Evolutionary conservation across 2,888 invertebrate species (phyloP).

Genomic region (Rambutsinella grinnellia): DNA sequence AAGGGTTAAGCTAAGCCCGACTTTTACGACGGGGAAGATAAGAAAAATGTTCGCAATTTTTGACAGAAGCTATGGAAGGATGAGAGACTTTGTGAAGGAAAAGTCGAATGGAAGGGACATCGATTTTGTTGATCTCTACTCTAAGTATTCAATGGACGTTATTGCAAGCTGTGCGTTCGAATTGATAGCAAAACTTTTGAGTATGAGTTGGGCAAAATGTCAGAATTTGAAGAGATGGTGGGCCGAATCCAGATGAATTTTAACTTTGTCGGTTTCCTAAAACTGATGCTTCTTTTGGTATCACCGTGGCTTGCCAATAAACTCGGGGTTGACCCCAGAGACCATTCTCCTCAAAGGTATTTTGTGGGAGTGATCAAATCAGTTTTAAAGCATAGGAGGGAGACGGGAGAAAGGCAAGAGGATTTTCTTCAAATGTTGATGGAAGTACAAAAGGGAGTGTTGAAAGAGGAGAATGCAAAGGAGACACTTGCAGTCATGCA

Average conservation of each 20-base stretch:
- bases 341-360: conserved; percentile 69
- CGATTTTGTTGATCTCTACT: conserved; percentile 68
- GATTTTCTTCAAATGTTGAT: conserved; percentile 73
- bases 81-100: conserved; percentile 71
- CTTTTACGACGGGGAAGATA: conserved; percentile 78
- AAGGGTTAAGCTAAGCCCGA: conserved; percentile 76
- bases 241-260: conserved; percentile 68
- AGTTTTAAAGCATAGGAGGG: conserved; percentile 71
- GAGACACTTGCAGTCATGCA: neutral
- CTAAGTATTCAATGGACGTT: conserved; percentile 75
- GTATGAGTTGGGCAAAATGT: conserved; percentile 56
- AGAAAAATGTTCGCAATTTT: conserved; percentile 77
- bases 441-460: neutral
- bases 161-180: conserved; percentile 76
- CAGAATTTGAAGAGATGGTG: conserved; percentile 72
- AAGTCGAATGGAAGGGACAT: conserved; percentile 66
- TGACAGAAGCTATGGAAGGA: conserved; percentile 73
- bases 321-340: conserved; percentile 68
- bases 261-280: conserved; percentile 65
- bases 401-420: conserved; percentile 71
- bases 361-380: conserved; percentile 71
- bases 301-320: conserved; percentile 68
- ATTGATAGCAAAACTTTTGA: conserved; percentile 75
- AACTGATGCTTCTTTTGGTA: conserved; percentile 68
- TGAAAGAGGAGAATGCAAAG: conserved; percentile 20